Evolutionary conservation across 1,140 invertebrate genomes (phyloP).

Genomic region (Cherax destructor): DNA sequence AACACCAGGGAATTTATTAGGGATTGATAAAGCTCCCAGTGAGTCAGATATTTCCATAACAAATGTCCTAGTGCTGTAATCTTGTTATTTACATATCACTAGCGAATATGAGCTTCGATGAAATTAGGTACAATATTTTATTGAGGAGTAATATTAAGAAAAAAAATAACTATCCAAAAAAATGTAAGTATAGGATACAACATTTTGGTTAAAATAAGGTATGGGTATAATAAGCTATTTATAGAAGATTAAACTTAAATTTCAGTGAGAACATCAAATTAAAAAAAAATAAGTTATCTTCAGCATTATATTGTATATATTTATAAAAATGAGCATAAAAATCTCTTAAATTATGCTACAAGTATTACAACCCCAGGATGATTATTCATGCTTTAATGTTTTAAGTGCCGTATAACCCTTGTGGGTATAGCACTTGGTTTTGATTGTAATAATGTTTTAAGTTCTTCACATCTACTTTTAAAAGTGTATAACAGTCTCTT

Average conservation of each 20-base stretch:
- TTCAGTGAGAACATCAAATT: not conserved
- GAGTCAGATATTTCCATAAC: too few species aligned
- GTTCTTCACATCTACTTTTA: too few species aligned
- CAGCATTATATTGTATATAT: not conserved
- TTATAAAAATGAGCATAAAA: constrained; percentile 5
- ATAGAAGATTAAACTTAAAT: not conserved
- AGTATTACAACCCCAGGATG: not conserved
- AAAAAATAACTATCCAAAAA: not conserved
- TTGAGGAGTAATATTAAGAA: too few species aligned
- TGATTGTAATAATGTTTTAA: not conserved
- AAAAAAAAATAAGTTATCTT: not conserved
- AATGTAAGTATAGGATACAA: not conserved
- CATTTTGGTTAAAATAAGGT: not conserved
- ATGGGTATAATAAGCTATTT: not conserved
- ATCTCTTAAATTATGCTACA: not conserved
- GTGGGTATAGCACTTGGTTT: not conserved
- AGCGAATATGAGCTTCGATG: too few species aligned
- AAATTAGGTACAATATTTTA: too few species aligned
- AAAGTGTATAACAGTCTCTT: not conserved
- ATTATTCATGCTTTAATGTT: not conserved
- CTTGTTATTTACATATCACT: too few species aligned
- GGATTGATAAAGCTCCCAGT: too few species aligned
- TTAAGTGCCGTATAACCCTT: not conserved
- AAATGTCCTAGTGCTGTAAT: too few species aligned
- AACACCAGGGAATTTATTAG: too few species aligned